Conservation (phyloP, 2,888 invertebrate genomes). For the Rapana venosa region DNA sequence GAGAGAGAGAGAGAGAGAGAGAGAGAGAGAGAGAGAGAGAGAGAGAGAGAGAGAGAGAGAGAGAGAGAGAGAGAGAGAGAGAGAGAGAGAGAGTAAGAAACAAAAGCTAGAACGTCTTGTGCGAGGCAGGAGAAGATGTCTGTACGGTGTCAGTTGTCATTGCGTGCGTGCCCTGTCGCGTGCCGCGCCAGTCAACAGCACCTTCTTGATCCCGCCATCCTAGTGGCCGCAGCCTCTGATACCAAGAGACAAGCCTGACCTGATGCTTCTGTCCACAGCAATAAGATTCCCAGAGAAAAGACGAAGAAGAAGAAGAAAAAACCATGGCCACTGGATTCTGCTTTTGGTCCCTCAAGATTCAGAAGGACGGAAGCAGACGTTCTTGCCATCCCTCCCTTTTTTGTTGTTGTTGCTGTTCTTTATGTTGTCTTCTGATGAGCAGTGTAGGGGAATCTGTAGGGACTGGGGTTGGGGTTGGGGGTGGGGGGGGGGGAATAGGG, state of each 20-base stretch:
- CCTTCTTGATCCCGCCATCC: background rate
- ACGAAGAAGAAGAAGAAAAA: too few relatives aligned
- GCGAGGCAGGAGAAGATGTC: background rate
- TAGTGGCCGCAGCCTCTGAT: background rate
- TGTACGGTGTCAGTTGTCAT: background rate
- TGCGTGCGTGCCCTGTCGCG: background rate
- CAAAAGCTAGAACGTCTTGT: background rate
- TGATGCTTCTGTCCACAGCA: background rate
- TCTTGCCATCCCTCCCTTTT: background rate
- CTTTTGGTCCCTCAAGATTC: background rate
- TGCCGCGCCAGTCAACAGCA: background rate
- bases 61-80: too few relatives aligned
- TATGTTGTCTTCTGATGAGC: too few relatives aligned
- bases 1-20: too few relatives aligned
- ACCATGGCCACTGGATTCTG: background rate
- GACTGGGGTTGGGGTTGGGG: too few relatives aligned
- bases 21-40: too few relatives aligned
- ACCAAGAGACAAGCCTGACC: background rate
- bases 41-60: too few relatives aligned
- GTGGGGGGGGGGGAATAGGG: too few relatives aligned
- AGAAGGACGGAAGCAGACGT: background rate
- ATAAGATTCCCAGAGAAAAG: background rate
- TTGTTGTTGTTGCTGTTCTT: too few relatives aligned
- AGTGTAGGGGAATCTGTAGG: too few relatives aligned
- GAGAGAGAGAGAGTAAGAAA: too few relatives aligned